Percentiles rank a stretch among this genome's conserved stretches.
These are phyloP conservation scores for Bucorvus abyssinicus DNA, from an alignment of 2,797 vertebrate species.

Conservation along the genomic window DNA sequence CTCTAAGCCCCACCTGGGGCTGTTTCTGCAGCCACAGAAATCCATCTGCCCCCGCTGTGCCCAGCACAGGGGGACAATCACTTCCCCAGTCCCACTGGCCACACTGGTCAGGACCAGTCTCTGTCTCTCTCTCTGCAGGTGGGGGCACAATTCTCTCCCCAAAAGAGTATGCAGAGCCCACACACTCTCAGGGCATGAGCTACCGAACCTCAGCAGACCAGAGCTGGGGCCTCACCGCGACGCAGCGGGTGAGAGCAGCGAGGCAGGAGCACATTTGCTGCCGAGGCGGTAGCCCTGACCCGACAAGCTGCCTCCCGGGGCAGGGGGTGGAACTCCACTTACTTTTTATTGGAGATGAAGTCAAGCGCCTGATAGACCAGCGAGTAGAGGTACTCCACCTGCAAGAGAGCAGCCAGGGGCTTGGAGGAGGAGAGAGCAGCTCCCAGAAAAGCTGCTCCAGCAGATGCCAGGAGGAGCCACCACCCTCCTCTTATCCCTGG, in stretches of 20 bases:
- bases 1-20: no score
- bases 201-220: rapidly evolving
- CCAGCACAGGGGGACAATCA: neutral
- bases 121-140: neutral
- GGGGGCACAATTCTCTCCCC: no score
- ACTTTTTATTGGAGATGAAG: constrained; percentile 86
- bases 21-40: no score
- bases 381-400: constrained; percentile 93
- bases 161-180: no score
- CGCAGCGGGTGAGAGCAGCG: rapidly evolving
- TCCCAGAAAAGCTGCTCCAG: neutral
- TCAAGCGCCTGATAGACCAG: constrained; percentile 91
- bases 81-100: neutral
- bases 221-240: rapidly evolving
- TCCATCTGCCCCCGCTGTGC: neutral
- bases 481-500: rapidly evolving
- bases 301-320: rapidly evolving
- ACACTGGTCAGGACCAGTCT: no score
- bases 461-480: rapidly evolving
- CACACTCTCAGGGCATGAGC: no score
- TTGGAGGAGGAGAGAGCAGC: neutral
- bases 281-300: neutral
- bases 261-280: neutral
- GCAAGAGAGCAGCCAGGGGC: neutral
- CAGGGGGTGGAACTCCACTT: constrained; percentile 30